Conservation (phyloP, 2,888 invertebrate species). For the Cosmia trapezina region DNA sequence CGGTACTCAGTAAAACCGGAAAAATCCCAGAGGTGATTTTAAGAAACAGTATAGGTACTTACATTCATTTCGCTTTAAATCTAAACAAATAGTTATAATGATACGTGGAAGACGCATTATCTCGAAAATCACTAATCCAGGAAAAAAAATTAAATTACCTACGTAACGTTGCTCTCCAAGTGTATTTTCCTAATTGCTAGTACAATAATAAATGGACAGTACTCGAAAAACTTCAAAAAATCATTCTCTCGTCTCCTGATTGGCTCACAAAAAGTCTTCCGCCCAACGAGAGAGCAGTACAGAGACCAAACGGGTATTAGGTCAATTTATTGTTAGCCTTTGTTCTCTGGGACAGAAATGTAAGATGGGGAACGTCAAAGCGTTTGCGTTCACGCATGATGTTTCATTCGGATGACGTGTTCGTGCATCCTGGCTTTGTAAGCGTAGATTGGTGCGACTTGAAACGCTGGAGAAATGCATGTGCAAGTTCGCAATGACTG, state of each 20-base stretch:
- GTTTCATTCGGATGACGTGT: conserved; percentile 1
- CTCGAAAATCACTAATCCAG: conserved; percentile 17
- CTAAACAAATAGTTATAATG: conserved; percentile 28
- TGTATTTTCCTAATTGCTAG: conserved; percentile 10
- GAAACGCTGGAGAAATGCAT: neutral
- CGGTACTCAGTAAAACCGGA: neutral
- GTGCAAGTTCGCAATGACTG: neutral
- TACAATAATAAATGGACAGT: conserved; percentile 17
- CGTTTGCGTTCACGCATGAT: conserved; percentile 33
- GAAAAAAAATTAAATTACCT: conserved; percentile 18
- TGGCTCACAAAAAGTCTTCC: conserved; percentile 45
- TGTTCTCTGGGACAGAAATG: conserved; percentile 37
- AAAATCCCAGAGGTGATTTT: neutral
- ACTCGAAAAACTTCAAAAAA: conserved; percentile 37
- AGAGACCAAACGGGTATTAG: conserved; percentile 60
- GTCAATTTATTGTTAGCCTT: conserved; percentile 55
- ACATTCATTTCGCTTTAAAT: conserved; percentile 9
- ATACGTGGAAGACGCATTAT: conserved; percentile 14
- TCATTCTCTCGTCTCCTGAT: conserved; percentile 20
- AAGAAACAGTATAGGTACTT: neutral
- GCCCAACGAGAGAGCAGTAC: conserved; percentile 25
- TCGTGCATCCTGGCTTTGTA: neutral
- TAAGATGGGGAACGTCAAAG: conserved; percentile 38
- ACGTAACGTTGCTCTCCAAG: conserved; percentile 5
- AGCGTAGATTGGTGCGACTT: neutral